Conservation (phyloP, 2,797 vertebrate species). For the Harpagifer antarcticus region DNA sequence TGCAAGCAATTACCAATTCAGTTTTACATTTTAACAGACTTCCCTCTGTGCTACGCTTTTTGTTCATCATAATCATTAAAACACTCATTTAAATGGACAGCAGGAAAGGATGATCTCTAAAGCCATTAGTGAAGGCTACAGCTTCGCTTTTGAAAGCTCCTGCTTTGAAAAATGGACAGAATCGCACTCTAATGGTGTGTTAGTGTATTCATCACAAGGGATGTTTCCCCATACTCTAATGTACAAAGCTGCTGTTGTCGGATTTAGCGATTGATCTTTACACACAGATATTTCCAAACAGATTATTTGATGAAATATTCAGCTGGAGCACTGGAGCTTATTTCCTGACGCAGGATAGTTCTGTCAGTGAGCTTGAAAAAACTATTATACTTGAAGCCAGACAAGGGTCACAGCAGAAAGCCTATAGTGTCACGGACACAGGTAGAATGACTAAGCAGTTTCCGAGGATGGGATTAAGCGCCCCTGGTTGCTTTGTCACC, state of each 20-base stretch:
- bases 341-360: constrained; percentile 23
- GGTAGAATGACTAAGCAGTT: constrained; percentile 12
- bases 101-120: constrained; percentile 71
- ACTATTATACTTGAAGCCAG: not conserved
- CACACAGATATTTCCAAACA: constrained; percentile 15
- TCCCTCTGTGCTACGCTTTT: constrained; percentile 29
- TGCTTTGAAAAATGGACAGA: constrained; percentile 62
- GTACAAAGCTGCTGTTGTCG: constrained; percentile 45
- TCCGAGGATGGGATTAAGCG: constrained; percentile 24
- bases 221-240: constrained; percentile 24
- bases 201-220: constrained; percentile 53
- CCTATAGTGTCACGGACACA: constrained; percentile 14
- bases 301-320: constrained; percentile 34
- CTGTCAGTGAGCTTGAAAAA: constrained; percentile 4
- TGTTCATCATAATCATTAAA: constrained; percentile 73
- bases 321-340: constrained; percentile 21
- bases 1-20: constrained; percentile 61
- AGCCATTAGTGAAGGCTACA: constrained; percentile 67
- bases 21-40: constrained; percentile 63
- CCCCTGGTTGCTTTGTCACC: constrained; percentile 37
- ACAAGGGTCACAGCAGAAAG: constrained; percentile 5
- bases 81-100: constrained; percentile 68
- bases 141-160: constrained; percentile 66
- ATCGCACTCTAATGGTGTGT: constrained; percentile 63
- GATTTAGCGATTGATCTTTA: constrained; percentile 31